Conservation (phyloP, 1,140 invertebrate species). For the Drosophila yakuba region DNA sequence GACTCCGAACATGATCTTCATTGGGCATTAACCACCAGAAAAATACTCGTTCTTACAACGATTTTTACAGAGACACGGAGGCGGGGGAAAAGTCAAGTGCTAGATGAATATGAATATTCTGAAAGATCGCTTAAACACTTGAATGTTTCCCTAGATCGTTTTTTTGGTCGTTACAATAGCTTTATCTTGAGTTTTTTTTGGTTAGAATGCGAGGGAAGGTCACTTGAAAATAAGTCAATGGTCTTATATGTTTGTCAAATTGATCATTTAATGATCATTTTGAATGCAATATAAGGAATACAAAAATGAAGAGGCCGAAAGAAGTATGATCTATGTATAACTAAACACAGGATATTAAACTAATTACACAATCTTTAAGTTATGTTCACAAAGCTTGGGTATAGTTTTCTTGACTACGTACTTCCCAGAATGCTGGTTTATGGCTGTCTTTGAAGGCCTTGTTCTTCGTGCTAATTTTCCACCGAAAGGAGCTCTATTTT, state of each 20-base stretch:
- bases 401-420: too few relatives aligned
- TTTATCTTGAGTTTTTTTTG: background rate
- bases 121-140: slow-evolving; percentile 4
- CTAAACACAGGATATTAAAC: too few relatives aligned
- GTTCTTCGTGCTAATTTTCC: background rate
- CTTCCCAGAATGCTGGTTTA: background rate
- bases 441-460: slow-evolving; percentile 3
- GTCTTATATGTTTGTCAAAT: slow-evolving; percentile 22
- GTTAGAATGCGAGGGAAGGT: background rate
- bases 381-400: too few relatives aligned
- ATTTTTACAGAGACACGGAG: too few relatives aligned
- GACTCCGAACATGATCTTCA: slow-evolving; percentile 28
- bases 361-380: background rate
- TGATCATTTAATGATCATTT: slow-evolving; percentile 24
- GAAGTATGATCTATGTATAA: background rate
- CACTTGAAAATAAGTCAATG: slow-evolving; percentile 16
- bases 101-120: background rate
- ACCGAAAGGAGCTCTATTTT: slow-evolving; percentile 25
- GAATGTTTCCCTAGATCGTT: background rate
- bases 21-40: slow-evolving; percentile 1
- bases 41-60: background rate
- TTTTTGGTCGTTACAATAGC: background rate
- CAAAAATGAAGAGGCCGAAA: background rate
- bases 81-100: slow-evolving; percentile 24
- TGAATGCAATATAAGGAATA: slow-evolving; percentile 2